phyloP scores from a whole-genome alignment of 2,888 invertebrate genomes.

The Drosophila anomalata region DNA sequence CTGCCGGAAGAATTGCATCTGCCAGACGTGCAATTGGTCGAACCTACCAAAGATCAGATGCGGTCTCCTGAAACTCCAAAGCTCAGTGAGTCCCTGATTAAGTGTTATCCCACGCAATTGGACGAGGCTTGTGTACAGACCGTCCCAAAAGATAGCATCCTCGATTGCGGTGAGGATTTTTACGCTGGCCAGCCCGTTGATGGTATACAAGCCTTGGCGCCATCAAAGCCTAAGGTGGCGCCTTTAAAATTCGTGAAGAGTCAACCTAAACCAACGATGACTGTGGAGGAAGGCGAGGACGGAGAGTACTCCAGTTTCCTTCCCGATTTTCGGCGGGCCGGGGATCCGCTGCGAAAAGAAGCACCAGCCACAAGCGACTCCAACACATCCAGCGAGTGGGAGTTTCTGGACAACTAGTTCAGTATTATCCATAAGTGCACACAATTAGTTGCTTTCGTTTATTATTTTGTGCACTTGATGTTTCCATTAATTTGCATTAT shows the following conservation, averaged over 20 bases:
- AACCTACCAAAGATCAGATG: slow-evolving; percentile 69
- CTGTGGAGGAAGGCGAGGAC: slow-evolving; percentile 14
- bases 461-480: slow-evolving; percentile 18
- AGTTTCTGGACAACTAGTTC: slow-evolving; percentile 81
- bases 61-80: slow-evolving; percentile 41
- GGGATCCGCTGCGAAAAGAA: slow-evolving; percentile 60
- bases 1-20: slow-evolving; percentile 77
- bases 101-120: slow-evolving; percentile 59
- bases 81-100: slow-evolving; percentile 44
- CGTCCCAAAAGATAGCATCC: slow-evolving; percentile 59
- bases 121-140: slow-evolving; percentile 80
- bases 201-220: slow-evolving; percentile 58
- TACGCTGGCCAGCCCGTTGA: slow-evolving; percentile 73
- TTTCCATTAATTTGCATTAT: slow-evolving; percentile 13
- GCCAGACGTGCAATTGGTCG: slow-evolving; percentile 74
- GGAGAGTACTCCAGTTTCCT: slow-evolving; percentile 73
- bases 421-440: slow-evolving; percentile 44
- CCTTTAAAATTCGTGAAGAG: slow-evolving; percentile 66
- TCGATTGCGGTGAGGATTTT: slow-evolving; percentile 45
- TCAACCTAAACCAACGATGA: slow-evolving; percentile 42
- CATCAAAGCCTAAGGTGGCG: slow-evolving; percentile 24
- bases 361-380: slow-evolving; percentile 64
- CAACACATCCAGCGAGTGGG: slow-evolving; percentile 82
- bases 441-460: slow-evolving; percentile 13
- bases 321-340: slow-evolving; percentile 73